Evolutionary conservation across 2,113 vertebrate genomes (phyloP), one percentile per base, ranked within the genome.

Genomic region (Ranitomeya variabilis): DNA sequence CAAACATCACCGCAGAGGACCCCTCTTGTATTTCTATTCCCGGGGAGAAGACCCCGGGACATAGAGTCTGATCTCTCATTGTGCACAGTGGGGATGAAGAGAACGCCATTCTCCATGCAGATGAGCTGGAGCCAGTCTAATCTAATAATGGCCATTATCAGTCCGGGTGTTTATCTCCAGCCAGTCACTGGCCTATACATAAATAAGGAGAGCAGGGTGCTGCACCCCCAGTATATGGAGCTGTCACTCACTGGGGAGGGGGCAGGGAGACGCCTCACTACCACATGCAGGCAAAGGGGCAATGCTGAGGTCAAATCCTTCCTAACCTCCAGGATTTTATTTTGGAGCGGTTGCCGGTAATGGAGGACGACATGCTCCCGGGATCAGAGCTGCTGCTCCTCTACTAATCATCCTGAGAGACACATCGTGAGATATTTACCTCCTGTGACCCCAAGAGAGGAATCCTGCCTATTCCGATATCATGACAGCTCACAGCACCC

Each of bases 121-220:
- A 15, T 69, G 82, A 31, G 31, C 82, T 54, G 82, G 82, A 84
- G 82, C 71, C 82, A 84, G 81, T 71, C n/a, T 84, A 84, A 84
- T 84, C 82, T 84, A 84, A 31, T 81, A 62, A 19, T 60, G 79
- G 62, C 57, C 52, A 52, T 62, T 81, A 60, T 71, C 64, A 81
- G 57, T 0, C 23, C 13, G 12, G 31, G 23, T 2, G 79, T 62
- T 83, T 84, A 84, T 84, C 82, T 83, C 16, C 81, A 83, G 81
- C 19, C 7, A 66, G 31, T 14, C 16, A 14, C 0, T 60, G 23
- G 45, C 14, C 37, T 76, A 80, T 23, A 59, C 15, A 77, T 18
- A 16, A 15, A 52, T 23, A 52, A 15, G 19, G 11, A 10, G 82
- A 7, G 6, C 16, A 15, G 51, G 16, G 82, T 1, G 2, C 82